Evolutionary conservation across 2,113 vertebrate genomes (phyloP).

Genomic region (Alces alces): DNA sequence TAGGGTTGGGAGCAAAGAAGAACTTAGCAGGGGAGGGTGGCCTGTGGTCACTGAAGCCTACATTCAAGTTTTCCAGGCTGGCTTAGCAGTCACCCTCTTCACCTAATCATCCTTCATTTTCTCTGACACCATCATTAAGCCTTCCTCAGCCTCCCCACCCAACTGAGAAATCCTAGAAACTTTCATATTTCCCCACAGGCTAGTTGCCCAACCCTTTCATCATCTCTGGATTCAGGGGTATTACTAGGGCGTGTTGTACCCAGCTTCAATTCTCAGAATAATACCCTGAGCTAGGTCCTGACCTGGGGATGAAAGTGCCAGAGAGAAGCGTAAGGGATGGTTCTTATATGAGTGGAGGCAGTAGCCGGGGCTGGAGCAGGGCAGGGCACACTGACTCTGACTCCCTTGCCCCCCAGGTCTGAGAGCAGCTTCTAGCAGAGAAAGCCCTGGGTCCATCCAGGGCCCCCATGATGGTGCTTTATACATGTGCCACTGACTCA

Average conservation of each 20-base stretch:
- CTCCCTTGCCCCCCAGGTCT: neutral
- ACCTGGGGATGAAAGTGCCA: neutral
- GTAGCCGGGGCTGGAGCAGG: neutral
- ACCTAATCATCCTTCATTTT: constrained; percentile 40
- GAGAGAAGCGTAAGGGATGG: neutral
- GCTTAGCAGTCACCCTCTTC: neutral
- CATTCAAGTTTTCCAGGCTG: neutral
- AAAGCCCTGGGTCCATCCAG: neutral
- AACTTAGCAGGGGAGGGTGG: neutral
- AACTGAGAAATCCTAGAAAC: constrained; percentile 23
- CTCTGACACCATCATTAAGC: constrained; percentile 47
- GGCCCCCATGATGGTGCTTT: neutral
- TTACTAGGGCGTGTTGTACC: neutral
- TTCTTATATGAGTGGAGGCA: neutral
- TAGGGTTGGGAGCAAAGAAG: neutral
- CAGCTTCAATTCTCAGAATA: constrained; percentile 10
- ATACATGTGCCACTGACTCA: neutral
- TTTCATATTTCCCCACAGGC: constrained; percentile 24
- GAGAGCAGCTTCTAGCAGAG: neutral
- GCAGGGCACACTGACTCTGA: neutral
- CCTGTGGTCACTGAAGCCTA: neutral
- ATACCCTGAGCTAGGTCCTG: neutral
- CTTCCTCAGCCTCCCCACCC: neutral
- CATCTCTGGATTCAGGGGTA: constrained; percentile 24
- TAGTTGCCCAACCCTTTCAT: constrained; percentile 50